Base-by-base conservation (phyloP, 1,140 invertebrate species). In the Drosophila sp. region DNA sequence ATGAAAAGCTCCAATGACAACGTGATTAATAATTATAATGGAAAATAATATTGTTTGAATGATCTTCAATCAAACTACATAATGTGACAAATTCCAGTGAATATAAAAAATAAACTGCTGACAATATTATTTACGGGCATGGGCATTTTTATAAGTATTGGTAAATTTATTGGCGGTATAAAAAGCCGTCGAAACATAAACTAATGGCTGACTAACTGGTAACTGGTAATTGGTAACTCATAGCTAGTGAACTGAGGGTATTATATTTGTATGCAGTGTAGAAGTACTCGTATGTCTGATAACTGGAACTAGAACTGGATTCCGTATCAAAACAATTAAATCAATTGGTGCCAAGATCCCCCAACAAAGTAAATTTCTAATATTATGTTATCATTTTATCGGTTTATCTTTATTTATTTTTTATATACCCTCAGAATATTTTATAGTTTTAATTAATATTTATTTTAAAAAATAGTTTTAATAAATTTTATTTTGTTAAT, bases 141-240 rank as follows among this genome's bases (percentile, higher is more conserved):
- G 36, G 43, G 34, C 7, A 38, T 36, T 32, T 25, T 32, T 38
- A 53, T 56, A 32, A 4, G 13, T 40, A 27, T 58, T 43, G 32
- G 41, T 74, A 56, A 57, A 57, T 72, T 75, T 59, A 69, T 66
- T 9, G 27, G 6, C 29, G 11, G 18, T 46, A 66, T 61, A 41
- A 34, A 61, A 36, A 38, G 51, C 27, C 57, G 67, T 57, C 61
- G 27, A 48, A 59, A 36, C 56, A 54, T 61, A 61, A 59, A 38
- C 36, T 36, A 48, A 9, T 46, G 7, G 9, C 25, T 27, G 11
- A 3, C n/a, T 11, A 29, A 29, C 27, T 29, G 27, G 29, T 58
- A 32, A 45, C 14, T 4, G n/a, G 2, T 9, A 27, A 27, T 9
- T 8, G 5, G 25, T 32, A 34, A 46, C 16, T 46, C 8, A 18